A percentile compares a stretch with the other conserved stretches of the same genome.
Conservation (phyloP, 2,113 vertebrate genomes). For the Eulemur rufifrons region DNA sequence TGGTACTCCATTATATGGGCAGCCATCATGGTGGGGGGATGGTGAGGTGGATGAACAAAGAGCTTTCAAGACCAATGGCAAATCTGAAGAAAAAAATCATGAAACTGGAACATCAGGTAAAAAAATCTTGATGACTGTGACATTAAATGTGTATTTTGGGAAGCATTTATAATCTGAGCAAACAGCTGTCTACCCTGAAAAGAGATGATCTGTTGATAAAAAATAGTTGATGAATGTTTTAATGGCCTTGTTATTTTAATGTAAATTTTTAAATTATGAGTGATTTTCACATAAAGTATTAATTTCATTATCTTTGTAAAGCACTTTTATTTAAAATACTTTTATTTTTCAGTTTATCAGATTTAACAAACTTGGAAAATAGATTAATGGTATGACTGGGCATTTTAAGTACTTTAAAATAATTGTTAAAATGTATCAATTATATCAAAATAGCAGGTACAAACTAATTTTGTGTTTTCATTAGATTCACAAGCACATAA, state of each 20-base stretch:
- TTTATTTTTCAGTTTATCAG: background rate
- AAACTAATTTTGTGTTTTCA: conserved; percentile 12
- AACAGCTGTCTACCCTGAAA: background rate
- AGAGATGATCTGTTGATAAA: background rate
- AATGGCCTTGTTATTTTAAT: background rate
- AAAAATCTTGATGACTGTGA: background rate
- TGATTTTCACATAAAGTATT: background rate
- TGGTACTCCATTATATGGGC: conserved; percentile 96
- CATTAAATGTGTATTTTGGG: background rate
- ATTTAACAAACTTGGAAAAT: conserved; percentile 1
- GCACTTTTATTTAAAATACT: background rate
- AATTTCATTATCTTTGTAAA: background rate
- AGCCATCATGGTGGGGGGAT: conserved; percentile 99
- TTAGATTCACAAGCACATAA: background rate
- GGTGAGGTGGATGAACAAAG: conserved; percentile 94
- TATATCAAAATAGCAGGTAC: background rate
- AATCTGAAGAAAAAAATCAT: conserved; percentile 88
- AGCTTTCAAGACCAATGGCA: conserved; percentile 91
- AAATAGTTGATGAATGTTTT: conserved; percentile 9
- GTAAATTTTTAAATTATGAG: background rate
- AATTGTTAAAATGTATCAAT: conserved; percentile 35
- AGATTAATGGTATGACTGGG: background rate
- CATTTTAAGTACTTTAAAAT: conserved; percentile 38
- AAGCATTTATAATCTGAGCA: conserved; percentile 15
- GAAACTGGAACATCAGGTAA: conserved; percentile 89